Evolutionary conservation across 2,888 invertebrate genomes (phyloP), one percentile per base, ranked within the genome.

Genomic region (Leptarthrus brevirostris): DNA sequence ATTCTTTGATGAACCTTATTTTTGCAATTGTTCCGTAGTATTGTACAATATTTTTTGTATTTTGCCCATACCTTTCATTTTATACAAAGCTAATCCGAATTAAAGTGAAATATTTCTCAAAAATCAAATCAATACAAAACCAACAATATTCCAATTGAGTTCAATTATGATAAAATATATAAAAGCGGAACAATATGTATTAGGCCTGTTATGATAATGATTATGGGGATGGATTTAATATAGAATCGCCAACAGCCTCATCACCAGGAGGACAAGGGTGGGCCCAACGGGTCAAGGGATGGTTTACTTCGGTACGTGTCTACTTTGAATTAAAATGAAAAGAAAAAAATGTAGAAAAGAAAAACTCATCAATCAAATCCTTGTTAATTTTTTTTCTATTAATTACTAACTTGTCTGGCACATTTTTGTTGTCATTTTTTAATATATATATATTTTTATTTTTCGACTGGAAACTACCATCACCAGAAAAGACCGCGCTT

Each of bases 271-370:
- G 85, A 88, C 88, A 88, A 84, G 87, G 91, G 89, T 88, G 91
- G 90, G 88, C 89, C 87, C 89, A 89, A 87, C 89, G 88, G 88
- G 88, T 89, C 88, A 89, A 89, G 86, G 88, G 89, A 87, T 90
- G 90, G 90, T 89, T 90, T 87, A 87, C 87, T 87, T 89, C 89
- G 90, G 90, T 90, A 90, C 87, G 89, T 90, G 87, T 86, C 83
- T 64, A 75, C 74, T 77, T 75, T 75, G 75, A 76, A 75, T 22
- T 75, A 72, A 74, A 53, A 69, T 22, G 75, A 72, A 74, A 53
- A 69, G 74, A 71, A 66, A 75, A 72, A 74, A 72, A 74, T 74
- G 69, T 47, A 74, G 75, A 56, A 75, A 76, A 74, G 72, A 44
- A 76, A 76, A 73, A 54, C 74, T 75, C 75, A 69, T 69, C 64